Evolutionary conservation across 2,888 invertebrate genomes (phyloP), one percentile per base, ranked within the genome.

Genomic region (Oscheius sp.): DNA sequence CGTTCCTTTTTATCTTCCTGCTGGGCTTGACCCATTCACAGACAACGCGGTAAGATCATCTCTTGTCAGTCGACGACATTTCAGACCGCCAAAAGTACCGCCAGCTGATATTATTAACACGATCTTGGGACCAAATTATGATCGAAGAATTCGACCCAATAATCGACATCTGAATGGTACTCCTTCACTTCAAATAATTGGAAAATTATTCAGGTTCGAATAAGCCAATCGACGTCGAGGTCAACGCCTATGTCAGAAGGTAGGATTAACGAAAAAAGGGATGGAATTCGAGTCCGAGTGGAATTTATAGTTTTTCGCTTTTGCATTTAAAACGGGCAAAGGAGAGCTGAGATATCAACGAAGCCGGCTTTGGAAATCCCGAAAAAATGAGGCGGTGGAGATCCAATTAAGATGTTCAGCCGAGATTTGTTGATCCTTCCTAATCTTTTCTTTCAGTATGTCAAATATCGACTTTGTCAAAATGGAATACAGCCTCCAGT

Each of bases 21-120:
- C 5, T 9, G 5, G 35, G 9, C 9, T 35, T 6, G 5, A 7
- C 83, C 85, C 21, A 84, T 85, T 7, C 87, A 82, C 7, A 87
- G 74, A 23, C 79, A 71, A 64, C 87, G 76, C 61, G 83, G 81
- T 16, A 74, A 72, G 1, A n/a, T n/a, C n/a, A n/a, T n/a, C n/a
- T n/a, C n/a, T n/a, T n/a, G n/a, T n/a, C n/a, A n/a, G n/a, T n/a
- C n/a, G n/a, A n/a, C n/a, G n/a, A n/a, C n/a, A n/a, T 35, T 61
- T 43, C 25, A 61, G 61, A 18, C 41, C 61, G 1, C 18, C 61
- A 43, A 61, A 61, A 43, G 45, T 61, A 7, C 61, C 61, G 6
- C 21, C 61, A 18, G 61, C 21, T n/a, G 43, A 61, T 21, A 61
- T 61, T 5, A 61, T 61, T 21, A 21, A 61, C 7, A 61, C 29